These are phyloP conservation scores for Silurus meridionalis DNA, from an alignment of 2,113 vertebrate species.

Conservation along the genomic window DNA sequence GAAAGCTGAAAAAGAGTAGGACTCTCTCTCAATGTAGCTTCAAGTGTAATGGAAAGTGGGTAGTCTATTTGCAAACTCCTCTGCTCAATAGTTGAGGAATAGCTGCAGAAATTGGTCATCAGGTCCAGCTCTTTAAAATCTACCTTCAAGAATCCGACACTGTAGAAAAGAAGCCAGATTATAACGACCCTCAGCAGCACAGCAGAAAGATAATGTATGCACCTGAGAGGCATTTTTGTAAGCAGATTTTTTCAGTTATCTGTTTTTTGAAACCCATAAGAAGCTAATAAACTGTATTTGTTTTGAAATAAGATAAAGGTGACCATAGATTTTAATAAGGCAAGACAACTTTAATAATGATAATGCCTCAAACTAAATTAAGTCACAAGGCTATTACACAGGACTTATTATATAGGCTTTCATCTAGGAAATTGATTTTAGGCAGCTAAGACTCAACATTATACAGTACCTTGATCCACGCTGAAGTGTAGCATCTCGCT, in stretches of 20 bases:
- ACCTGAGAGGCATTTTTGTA: background rate
- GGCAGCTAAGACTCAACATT: background rate
- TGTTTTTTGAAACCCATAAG: background rate
- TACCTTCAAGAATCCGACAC: background rate
- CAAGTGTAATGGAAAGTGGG: conserved; percentile 23
- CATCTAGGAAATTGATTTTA: background rate
- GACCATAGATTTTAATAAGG: background rate
- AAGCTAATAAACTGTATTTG: background rate
- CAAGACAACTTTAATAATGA: background rate
- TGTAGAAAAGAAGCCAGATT: background rate
- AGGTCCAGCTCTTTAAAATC: conserved; percentile 6
- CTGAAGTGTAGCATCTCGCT: background rate
- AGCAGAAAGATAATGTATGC: background rate
- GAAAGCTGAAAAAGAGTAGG: background rate
- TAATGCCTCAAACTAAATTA: background rate
- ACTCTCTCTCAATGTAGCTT: background rate
- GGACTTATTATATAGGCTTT: no score
- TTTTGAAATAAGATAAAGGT: background rate
- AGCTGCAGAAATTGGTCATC: conserved; percentile 10
- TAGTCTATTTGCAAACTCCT: conserved; percentile 23
- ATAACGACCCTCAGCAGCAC: conserved; percentile 6
- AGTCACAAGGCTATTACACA: background rate
- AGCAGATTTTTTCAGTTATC: background rate
- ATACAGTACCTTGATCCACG: background rate
- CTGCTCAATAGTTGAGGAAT: conserved; percentile 8